Evolutionary conservation across 2,797 vertebrate species (phyloP), one percentile per base, ranked within the genome.

Genomic region (Atherinosoma microstoma): DNA sequence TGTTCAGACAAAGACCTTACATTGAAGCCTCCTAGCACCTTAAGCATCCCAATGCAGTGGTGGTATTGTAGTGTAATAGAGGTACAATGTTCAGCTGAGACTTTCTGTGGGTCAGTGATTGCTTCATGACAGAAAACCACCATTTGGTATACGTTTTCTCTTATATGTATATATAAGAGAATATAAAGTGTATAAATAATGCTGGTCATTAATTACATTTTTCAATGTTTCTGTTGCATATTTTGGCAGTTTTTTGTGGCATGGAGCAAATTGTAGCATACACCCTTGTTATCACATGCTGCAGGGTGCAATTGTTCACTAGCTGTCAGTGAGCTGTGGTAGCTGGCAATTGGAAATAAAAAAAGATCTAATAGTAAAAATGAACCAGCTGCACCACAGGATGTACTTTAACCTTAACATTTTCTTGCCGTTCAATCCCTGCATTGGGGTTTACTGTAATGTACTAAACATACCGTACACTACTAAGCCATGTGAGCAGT

Each of bases 1-100:
- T 98, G 98, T 98, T 98, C 95, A 94, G 88, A 95, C 85, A 91
- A 84, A 91, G 75, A 91, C 87, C 90, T 86, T 64, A 86, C 67
- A 87, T 77, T 60, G 80, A 87, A 91, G 83, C 84, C 80, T 85
- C 57, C 66, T 32, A 79, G 73, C 82, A 79, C 73, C 85, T 72
- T 74, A 75, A 85, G 81, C 89, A 88, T 83, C 84, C 86, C 86
- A 84, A 84, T 87, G 85, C 85, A 87, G 71, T 68, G 73, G 67
- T 80, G 86, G 70, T 87, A 82, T 78, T 86, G 72, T 69, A 68
- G 74, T 86, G 75, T 64, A 62, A 71, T 38, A 80, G 63, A 78
- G 60, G 72, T 71, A 82, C 75, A 84, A 73, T 80, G 76, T 85
- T 68, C 70, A 73, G 76, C 38, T 63, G 6, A 82, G 70, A 70